Percentiles rank a stretch among this genome's conserved stretches.
These are phyloP conservation scores for Endomychus coccineus DNA, from an alignment of 2,888 invertebrate species.

Conservation along the genomic window DNA sequence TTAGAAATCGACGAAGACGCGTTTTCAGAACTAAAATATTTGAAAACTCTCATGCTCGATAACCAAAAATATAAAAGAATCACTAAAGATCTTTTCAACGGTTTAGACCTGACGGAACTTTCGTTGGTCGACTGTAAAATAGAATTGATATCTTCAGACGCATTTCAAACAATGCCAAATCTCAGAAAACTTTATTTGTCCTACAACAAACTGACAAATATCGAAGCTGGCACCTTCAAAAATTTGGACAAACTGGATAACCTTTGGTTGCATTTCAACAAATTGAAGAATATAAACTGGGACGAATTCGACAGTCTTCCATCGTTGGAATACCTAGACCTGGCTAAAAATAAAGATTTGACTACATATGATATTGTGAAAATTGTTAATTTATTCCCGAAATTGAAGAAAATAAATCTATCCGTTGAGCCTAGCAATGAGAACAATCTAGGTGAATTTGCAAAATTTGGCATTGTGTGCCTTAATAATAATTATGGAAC, in stretches of 20 bases:
- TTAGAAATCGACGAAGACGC: conserved; percentile 10
- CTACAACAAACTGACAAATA: conserved; percentile 4
- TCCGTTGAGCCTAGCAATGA: no score
- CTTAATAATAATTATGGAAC: no score
- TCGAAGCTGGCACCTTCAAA: conserved; percentile 9
- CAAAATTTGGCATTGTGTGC: no score
- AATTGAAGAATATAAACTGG: conserved; percentile 11
- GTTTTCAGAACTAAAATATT: conserved; percentile 7
- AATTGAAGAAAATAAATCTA: conserved; percentile 14
- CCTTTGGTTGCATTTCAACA: conserved; percentile 11
- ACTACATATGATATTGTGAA: conserved; percentile 10
- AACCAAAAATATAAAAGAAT: conserved; percentile 7
- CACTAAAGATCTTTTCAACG: conserved; percentile 8
- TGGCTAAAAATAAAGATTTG: conserved; percentile 12
- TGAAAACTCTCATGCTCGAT: conserved; percentile 10
- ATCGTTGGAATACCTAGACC: conserved; percentile 10
- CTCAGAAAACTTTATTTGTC: conserved; percentile 11
- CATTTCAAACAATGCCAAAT: conserved; percentile 6
- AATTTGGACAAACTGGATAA: conserved; percentile 9
- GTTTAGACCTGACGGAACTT: conserved; percentile 8
- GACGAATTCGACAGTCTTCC: conserved; percentile 8
- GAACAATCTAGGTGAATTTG: no score
- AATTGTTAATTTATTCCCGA: conserved; percentile 11
- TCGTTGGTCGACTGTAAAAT: conserved; percentile 12
- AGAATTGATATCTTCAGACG: neutral